A percentile compares a stretch with the other conserved stretches of the same genome.
phyloP scores from a whole-genome alignment of 2,888 invertebrate genomes.

The Junonia oenone region DNA sequence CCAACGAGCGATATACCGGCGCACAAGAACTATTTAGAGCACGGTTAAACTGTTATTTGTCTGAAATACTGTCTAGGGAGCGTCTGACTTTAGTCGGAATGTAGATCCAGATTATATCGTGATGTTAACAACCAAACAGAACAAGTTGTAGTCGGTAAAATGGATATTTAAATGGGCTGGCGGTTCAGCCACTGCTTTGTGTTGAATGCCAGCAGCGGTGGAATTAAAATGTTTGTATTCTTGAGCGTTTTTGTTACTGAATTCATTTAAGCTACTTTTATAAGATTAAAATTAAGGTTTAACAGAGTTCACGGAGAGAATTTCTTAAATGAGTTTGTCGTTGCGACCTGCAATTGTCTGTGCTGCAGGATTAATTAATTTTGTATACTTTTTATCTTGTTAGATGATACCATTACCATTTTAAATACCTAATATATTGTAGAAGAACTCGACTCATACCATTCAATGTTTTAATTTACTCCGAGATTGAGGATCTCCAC shows the following conservation, averaged over 20 bases:
- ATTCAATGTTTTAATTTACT: background rate
- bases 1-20: conserved; percentile 9
- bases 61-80: conserved; percentile 8
- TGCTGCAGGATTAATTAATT: background rate
- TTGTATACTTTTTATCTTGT: background rate
- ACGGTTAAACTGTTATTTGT: conserved; percentile 21
- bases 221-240: conserved; percentile 13
- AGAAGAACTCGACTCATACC: background rate
- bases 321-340: background rate
- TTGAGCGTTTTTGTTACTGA: conserved; percentile 5
- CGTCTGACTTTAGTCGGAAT: conserved; percentile 15
- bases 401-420: background rate
- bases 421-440: background rate
- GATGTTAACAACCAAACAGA: conserved; percentile 14
- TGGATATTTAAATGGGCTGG: conserved; percentile 17
- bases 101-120: conserved; percentile 18
- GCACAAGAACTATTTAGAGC: conserved; percentile 18
- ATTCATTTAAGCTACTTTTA: background rate
- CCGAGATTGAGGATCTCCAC: background rate
- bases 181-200: conserved; percentile 9
- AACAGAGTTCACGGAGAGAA: background rate
- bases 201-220: conserved; percentile 7
- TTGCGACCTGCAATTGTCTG: background rate
- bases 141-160: conserved; percentile 11
- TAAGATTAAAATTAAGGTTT: background rate